These are phyloP conservation scores for Corythornis cristatus DNA, from an alignment of 2,113 vertebrate genomes.

Conservation along the genomic window DNA sequence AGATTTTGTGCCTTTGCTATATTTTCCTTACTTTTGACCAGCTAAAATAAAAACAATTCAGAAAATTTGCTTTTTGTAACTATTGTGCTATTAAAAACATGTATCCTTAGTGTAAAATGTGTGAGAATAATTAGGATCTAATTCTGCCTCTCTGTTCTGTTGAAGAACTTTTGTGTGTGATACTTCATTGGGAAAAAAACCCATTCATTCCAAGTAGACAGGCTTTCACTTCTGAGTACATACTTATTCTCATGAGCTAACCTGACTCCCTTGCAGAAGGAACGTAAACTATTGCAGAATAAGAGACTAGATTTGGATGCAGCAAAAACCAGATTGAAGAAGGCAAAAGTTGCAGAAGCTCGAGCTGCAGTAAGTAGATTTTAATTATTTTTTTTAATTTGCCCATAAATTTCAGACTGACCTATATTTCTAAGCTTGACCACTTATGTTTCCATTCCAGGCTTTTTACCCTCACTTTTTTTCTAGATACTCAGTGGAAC, in stretches of 20 bases:
- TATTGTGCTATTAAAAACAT: background rate
- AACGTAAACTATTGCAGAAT: conserved; percentile 93
- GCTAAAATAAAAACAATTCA: background rate
- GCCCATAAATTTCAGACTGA: background rate
- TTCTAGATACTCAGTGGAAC: background rate
- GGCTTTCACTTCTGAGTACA: background rate
- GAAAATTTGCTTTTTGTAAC: background rate
- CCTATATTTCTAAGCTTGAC: background rate
- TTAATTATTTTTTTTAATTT: background rate
- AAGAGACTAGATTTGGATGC: conserved; percentile 97
- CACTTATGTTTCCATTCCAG: background rate
- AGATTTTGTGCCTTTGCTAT: background rate
- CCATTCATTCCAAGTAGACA: background rate
- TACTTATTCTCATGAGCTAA: background rate
- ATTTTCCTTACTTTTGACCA: background rate
- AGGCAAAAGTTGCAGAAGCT: conserved; percentile 91
- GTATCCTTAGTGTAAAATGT: background rate
- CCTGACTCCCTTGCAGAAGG: conserved; percentile 83
- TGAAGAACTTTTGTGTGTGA: background rate
- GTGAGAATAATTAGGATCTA: background rate
- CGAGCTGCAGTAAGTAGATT: conserved; percentile 86
- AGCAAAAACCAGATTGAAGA: conserved; percentile 95
- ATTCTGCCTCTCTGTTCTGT: background rate
- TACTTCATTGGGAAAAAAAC: background rate
- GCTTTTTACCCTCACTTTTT: background rate